These are phyloP conservation scores for Ips typographus DNA, from an alignment of 1,140 invertebrate genomes.

Conservation along the genomic window DNA sequence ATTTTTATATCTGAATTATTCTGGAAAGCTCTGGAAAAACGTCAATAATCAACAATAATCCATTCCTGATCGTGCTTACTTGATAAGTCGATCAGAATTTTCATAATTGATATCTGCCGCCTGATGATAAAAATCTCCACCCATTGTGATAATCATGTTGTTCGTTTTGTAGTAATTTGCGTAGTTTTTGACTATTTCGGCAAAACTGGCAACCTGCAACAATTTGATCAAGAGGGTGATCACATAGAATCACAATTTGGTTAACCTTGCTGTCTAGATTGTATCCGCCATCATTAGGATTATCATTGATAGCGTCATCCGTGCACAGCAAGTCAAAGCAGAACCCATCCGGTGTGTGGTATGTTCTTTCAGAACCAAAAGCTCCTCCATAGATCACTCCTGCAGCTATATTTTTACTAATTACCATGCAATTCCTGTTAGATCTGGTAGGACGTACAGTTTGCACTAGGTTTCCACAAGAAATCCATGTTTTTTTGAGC, in stretches of 20 bases:
- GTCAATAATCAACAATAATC: not conserved
- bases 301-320: slow-evolving; percentile 79
- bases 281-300: slow-evolving; percentile 66
- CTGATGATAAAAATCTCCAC: slow-evolving; percentile 53
- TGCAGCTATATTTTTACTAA: not conserved
- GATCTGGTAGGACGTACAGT: slow-evolving; percentile 39
- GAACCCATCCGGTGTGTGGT: slow-evolving; percentile 80
- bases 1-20: slow-evolving; percentile 63
- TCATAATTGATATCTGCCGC: slow-evolving; percentile 64
- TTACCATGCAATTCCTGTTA: not conserved
- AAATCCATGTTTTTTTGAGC: slow-evolving; percentile 70
- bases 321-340: slow-evolving; percentile 84
- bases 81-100: slow-evolving; percentile 74
- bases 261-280: slow-evolving; percentile 67
- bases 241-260: too few species aligned
- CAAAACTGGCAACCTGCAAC: slow-evolving; percentile 39
- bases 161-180: slow-evolving; percentile 38
- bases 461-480: slow-evolving; percentile 68
- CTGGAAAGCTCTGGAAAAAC: slow-evolving; percentile 59
- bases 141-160: slow-evolving; percentile 45
- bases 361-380: slow-evolving; percentile 63
- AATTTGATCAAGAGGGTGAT: not conserved
- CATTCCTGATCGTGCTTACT: slow-evolving; percentile 58
- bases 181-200: slow-evolving; percentile 32
- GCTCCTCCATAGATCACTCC: slow-evolving; percentile 3